Percentiles rank a stretch among this genome's conserved stretches.
These are phyloP conservation scores for Drosophila tristis DNA, from an alignment of 1,140 invertebrate species.

Conservation along the genomic window DNA sequence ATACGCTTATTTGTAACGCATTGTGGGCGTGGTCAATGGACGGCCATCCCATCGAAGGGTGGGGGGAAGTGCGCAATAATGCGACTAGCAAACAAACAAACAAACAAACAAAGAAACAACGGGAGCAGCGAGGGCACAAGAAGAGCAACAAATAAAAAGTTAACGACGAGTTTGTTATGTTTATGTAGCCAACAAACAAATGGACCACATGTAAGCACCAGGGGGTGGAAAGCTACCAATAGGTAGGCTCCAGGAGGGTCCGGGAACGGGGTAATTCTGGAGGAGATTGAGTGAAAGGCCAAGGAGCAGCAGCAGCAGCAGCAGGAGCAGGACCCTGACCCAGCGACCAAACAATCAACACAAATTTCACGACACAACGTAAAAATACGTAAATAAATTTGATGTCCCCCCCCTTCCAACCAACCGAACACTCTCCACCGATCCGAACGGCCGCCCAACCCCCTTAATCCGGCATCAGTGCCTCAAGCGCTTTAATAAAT, in stretches of 20 bases:
- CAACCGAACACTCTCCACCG: background rate
- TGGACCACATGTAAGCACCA: slow-evolving; percentile 65
- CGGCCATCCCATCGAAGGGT: slow-evolving; percentile 8
- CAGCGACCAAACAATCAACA: slow-evolving; percentile 70
- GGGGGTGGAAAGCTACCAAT: background rate
- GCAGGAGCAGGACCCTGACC: slow-evolving; percentile 29
- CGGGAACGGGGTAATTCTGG: background rate
- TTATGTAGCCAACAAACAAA: slow-evolving; percentile 78
- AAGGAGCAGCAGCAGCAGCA: slow-evolving; percentile 22
- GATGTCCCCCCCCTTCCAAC: slow-evolving; percentile 36
- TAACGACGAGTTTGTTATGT: slow-evolving; percentile 83
- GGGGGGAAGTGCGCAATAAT: slow-evolving; percentile 64
- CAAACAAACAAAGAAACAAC: slow-evolving; percentile 12
- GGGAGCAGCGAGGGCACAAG: slow-evolving; percentile 7
- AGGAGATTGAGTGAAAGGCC: slow-evolving; percentile 32
- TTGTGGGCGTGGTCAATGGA: slow-evolving; percentile 60
- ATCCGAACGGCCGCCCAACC: background rate
- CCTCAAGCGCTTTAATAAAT: slow-evolving; percentile 61
- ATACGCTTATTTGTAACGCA: slow-evolving; percentile 82
- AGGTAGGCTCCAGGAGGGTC: background rate
- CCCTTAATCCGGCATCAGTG: slow-evolving; percentile 3
- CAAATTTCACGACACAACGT: slow-evolving; percentile 81
- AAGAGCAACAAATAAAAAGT: slow-evolving; percentile 81
- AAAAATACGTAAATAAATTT: slow-evolving; percentile 82
- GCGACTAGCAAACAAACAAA: slow-evolving; percentile 71